Conservation (phyloP, 2,888 invertebrate species). For the Ernsta delagoae region DNA sequence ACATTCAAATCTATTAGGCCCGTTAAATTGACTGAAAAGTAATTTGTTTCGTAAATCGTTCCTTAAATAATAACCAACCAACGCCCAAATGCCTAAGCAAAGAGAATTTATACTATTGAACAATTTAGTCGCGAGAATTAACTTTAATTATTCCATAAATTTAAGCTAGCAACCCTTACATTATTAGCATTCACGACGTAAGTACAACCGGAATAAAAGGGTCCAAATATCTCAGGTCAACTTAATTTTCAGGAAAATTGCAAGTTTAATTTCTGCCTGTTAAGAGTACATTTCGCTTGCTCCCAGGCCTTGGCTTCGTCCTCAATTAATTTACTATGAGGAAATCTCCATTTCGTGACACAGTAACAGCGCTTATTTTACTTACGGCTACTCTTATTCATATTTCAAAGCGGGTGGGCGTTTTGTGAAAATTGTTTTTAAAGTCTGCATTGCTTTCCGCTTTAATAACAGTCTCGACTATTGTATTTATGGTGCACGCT, state of each 20-base stretch:
- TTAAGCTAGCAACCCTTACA: slow-evolving; percentile 73
- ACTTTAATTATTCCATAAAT: slow-evolving; percentile 81
- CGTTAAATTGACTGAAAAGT: slow-evolving; percentile 14
- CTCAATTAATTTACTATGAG: slow-evolving; percentile 77
- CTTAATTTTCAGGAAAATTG: slow-evolving; percentile 70
- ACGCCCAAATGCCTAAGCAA: slow-evolving; percentile 36
- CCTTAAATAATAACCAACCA: slow-evolving; percentile 29
- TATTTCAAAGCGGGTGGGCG: slow-evolving; percentile 54
- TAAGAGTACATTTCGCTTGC: slow-evolving; percentile 70
- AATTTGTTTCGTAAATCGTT: slow-evolving; percentile 25
- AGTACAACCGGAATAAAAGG: slow-evolving; percentile 73
- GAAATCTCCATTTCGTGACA: slow-evolving; percentile 77
- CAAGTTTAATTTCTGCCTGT: slow-evolving; percentile 67
- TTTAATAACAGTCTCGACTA: slow-evolving; percentile 38
- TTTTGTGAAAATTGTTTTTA: slow-evolving; percentile 52
- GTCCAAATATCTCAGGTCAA: slow-evolving; percentile 77
- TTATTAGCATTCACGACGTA: slow-evolving; percentile 80
- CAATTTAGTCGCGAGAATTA: slow-evolving; percentile 62
- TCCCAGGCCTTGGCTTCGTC: slow-evolving; percentile 50
- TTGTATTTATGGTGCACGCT: slow-evolving; percentile 43
- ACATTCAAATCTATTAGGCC: slow-evolving; percentile 1
- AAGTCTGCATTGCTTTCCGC: slow-evolving; percentile 48
- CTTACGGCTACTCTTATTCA: slow-evolving; percentile 55
- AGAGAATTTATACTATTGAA: slow-evolving; percentile 45
- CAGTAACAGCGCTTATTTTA: slow-evolving; percentile 70